Evolutionary conservation across 2,797 vertebrate species (phyloP).

Genomic region (Argentina silus): DNA sequence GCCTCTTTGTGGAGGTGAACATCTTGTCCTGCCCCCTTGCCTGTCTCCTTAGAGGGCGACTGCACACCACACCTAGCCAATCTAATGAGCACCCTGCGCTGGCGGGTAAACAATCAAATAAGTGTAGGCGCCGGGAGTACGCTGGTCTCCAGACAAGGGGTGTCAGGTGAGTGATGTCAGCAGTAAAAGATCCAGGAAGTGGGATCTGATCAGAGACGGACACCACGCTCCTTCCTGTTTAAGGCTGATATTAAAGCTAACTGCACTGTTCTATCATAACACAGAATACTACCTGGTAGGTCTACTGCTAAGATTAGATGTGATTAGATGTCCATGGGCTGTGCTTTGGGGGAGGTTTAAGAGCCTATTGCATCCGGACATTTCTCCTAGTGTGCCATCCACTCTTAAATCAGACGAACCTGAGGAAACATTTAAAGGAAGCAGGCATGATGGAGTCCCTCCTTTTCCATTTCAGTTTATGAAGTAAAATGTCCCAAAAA

Average conservation of each 20-base stretch:
- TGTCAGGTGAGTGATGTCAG: conserved; percentile 65
- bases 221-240: background rate
- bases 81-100: background rate
- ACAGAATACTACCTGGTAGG: no score
- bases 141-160: conserved; percentile 39
- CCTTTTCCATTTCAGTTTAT: conserved; percentile 47
- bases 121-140: conserved; percentile 36
- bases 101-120: background rate
- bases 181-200: conserved; percentile 53
- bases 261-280: no score
- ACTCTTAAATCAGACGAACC: no score
- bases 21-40: conserved; percentile 20
- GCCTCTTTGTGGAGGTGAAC: conserved; percentile 34
- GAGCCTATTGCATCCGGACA: no score
- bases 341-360: no score
- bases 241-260: no score
- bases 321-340: no score
- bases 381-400: no score
- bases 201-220: conserved; percentile 36
- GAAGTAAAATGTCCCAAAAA: conserved; percentile 58
- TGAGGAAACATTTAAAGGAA: no score
- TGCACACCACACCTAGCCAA: background rate
- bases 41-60: background rate
- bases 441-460: no score
- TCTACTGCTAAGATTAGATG: no score